These are phyloP conservation scores for Calliphora vicina DNA, from an alignment of 1,140 invertebrate genomes.

Conservation along the genomic window DNA sequence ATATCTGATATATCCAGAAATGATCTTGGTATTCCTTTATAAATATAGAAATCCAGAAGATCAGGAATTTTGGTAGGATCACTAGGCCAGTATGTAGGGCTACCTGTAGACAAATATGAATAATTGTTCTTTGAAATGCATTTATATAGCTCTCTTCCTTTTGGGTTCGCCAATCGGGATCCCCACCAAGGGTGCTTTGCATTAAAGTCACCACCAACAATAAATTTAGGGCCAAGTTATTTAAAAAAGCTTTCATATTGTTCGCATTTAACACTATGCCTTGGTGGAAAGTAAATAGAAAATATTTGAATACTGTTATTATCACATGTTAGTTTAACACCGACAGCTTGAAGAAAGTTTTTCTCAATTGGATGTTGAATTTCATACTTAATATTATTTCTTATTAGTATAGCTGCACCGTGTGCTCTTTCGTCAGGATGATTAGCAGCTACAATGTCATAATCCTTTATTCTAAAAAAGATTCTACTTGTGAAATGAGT, in stretches of 20 bases:
- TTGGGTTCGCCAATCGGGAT: background rate
- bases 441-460: background rate
- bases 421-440: constrained; percentile 22
- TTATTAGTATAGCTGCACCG: too few relatives aligned
- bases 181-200: background rate
- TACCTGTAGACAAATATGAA: constrained; percentile 6
- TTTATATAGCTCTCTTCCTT: background rate
- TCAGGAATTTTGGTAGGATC: constrained; percentile 35
- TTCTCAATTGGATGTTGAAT: too few relatives aligned
- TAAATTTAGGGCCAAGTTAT: background rate
- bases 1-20: background rate
- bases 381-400: too few relatives aligned
- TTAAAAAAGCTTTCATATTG: background rate
- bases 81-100: constrained; percentile 20
- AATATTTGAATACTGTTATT: too few relatives aligned
- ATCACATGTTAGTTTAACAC: too few relatives aligned
- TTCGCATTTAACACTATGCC: background rate
- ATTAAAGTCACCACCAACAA: background rate
- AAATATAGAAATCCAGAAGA: constrained; percentile 17
- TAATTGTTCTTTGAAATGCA: background rate
- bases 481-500: too few relatives aligned
- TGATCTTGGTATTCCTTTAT: background rate
- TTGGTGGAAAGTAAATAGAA: background rate
- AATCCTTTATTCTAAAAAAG: background rate
- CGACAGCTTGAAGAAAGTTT: too few relatives aligned